phyloP scores from a whole-genome alignment of 2,888 invertebrate species.

The Zhengitettix transpicula region DNA sequence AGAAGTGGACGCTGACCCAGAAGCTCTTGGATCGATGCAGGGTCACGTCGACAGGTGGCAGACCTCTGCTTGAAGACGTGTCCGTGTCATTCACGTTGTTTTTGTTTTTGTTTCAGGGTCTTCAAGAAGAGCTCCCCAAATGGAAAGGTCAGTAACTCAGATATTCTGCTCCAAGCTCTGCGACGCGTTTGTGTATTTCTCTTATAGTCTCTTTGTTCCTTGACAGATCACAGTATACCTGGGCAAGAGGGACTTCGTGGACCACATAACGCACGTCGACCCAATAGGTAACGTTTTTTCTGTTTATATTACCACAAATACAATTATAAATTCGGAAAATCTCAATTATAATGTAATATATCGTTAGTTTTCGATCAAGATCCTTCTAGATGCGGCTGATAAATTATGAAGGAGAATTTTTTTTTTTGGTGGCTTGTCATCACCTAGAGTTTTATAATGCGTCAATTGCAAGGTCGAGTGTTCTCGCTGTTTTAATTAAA shows the following conservation, averaged over 20 bases:
- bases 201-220: neutral
- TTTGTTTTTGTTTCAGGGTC: conserved; percentile 42
- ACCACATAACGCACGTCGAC: conserved; percentile 82
- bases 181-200: neutral
- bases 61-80: neutral
- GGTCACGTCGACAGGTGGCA: neutral
- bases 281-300: conserved; percentile 55
- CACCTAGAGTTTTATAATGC: too few species aligned
- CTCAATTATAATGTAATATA: too few species aligned
- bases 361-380: too few species aligned
- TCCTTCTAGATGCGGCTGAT: too few species aligned
- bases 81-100: neutral
- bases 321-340: too few species aligned
- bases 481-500: too few species aligned
- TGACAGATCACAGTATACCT: conserved; percentile 63
- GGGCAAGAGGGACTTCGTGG: conserved; percentile 83
- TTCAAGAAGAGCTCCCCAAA: conserved; percentile 96
- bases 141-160: conserved; percentile 53
- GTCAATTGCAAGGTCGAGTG: too few species aligned
- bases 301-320: too few species aligned
- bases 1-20: neutral
- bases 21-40: neutral
- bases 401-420: too few species aligned
- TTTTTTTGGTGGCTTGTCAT: too few species aligned
- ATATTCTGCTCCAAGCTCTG: neutral